These are phyloP conservation scores for Oceanodroma leucorhoa DNA, from an alignment of 2,797 vertebrate species.

Conservation along the genomic window DNA sequence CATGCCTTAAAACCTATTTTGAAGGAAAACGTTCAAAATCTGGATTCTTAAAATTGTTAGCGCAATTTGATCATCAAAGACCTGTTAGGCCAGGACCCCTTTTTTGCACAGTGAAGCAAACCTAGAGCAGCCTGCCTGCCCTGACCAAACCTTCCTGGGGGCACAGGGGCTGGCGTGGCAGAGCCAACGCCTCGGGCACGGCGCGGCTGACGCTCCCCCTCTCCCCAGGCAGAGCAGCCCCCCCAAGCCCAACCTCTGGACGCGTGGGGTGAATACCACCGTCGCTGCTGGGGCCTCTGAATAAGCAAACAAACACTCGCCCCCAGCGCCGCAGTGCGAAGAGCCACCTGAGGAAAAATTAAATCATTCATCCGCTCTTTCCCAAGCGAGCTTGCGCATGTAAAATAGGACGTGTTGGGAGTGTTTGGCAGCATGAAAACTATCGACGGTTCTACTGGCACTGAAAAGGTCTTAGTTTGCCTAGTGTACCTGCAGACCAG, in stretches of 20 bases:
- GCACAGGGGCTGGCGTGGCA: neutral
- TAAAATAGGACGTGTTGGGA: neutral
- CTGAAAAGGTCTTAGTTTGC: neutral
- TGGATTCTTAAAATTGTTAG: neutral
- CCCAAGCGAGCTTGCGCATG: neutral
- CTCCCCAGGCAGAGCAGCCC: neutral
- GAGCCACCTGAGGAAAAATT: neutral
- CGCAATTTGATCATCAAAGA: neutral
- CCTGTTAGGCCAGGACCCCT: neutral
- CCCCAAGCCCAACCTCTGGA: neutral
- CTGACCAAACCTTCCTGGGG: neutral
- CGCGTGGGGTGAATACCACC: accelerated
- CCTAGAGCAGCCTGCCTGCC: neutral
- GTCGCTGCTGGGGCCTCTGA: neutral
- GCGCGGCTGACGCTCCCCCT: accelerated
- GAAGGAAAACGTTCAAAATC: neutral
- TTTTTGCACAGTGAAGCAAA: neutral
- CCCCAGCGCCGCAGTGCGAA: accelerated
- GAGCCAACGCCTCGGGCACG: accelerated
- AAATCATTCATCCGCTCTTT: neutral
- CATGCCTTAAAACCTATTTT: neutral
- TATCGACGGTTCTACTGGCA: neutral
- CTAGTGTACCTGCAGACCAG: neutral
- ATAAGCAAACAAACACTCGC: neutral
- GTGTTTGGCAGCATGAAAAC: neutral